Evolutionary conservation across 2,797 vertebrate genomes (phyloP).

Genomic region (Gephyroberyx darwinii): DNA sequence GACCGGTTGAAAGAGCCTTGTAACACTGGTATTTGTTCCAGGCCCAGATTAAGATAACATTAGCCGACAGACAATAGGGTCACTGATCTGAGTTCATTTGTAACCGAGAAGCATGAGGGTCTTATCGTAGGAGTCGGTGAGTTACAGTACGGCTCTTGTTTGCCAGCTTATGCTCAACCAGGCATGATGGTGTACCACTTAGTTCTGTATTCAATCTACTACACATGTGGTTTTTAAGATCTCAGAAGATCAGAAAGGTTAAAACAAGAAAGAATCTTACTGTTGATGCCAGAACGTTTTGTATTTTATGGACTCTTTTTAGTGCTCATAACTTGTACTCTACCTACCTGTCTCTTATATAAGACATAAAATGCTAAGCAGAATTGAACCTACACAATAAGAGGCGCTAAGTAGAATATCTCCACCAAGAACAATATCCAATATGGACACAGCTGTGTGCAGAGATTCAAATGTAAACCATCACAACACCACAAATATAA

Average conservation of each 20-base stretch:
- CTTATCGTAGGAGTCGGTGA: slow-evolving; percentile 44
- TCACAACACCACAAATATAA: slow-evolving; percentile 21
- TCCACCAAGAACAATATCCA: slow-evolving; percentile 1
- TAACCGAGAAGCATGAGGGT: slow-evolving; percentile 63
- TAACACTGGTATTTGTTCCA: slow-evolving; percentile 70
- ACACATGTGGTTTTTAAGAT: slow-evolving; percentile 38
- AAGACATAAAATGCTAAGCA: background rate
- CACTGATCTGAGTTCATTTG: slow-evolving; percentile 68
- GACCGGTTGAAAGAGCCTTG: slow-evolving; percentile 64
- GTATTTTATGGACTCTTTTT: background rate
- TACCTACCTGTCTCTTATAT: background rate
- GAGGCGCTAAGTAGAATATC: background rate
- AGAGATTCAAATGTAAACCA: slow-evolving; percentile 19
- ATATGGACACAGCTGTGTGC: background rate
- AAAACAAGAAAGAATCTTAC: slow-evolving; percentile 8
- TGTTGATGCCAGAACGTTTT: background rate
- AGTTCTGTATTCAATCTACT: slow-evolving; percentile 20
- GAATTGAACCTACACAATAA: background rate
- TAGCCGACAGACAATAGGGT: slow-evolving; percentile 64
- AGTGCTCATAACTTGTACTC: slow-evolving; percentile 5
- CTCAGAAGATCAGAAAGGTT: slow-evolving; percentile 20
- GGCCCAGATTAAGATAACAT: slow-evolving; percentile 63
- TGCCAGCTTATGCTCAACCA: slow-evolving; percentile 45
- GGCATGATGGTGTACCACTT: slow-evolving; percentile 44
- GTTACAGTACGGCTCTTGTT: slow-evolving; percentile 59